Conservation (phyloP, 2,888 invertebrate genomes). For the Hydrotaea cyrtoneurina region DNA sequence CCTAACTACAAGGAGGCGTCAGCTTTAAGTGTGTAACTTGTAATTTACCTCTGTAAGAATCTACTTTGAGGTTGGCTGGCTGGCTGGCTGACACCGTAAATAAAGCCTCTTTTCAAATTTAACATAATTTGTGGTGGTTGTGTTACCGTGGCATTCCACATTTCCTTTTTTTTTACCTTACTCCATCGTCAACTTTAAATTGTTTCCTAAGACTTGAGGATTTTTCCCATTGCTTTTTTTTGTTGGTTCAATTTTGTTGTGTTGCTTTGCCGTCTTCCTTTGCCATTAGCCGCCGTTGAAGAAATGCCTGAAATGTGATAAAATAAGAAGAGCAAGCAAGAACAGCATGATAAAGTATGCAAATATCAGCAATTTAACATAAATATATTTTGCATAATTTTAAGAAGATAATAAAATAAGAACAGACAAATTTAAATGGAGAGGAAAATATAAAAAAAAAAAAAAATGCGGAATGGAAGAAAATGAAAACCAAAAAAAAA, state of each 20-base stretch:
- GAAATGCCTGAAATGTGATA: no score
- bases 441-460: not conserved
- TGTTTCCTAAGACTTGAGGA: not conserved
- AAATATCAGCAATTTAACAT: constrained; percentile 25
- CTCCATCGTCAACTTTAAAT: not conserved
- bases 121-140: constrained; percentile 17
- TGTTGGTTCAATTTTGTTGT: not conserved
- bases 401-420: not conserved
- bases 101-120: constrained; percentile 10
- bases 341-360: constrained; percentile 19
- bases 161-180: not conserved
- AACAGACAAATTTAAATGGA: constrained; percentile 16
- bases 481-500: no score
- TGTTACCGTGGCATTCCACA: not conserved
- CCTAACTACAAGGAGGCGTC: not conserved
- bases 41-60: not conserved
- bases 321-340: not conserved
- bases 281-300: no score
- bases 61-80: not conserved
- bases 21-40: not conserved
- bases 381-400: constrained; percentile 27
- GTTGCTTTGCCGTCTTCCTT: no score
- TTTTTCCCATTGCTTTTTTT: not conserved
- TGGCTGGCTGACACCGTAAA: not conserved
- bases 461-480: not conserved